phyloP scores from a whole-genome alignment of 2,888 invertebrate genomes.

The Tupiocoris notatus region DNA sequence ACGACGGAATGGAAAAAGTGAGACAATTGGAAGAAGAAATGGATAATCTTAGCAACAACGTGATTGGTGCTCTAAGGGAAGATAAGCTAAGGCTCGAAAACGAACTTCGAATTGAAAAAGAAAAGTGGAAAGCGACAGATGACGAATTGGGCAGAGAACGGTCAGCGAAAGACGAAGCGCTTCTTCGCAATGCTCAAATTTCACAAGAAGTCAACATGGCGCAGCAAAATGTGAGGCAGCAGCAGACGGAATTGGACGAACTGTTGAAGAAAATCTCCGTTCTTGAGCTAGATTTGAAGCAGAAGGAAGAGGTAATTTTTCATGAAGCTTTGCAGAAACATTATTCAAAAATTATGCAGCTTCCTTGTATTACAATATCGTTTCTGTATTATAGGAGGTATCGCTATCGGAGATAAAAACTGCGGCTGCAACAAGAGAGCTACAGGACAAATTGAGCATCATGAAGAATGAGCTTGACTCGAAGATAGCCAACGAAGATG shows the following conservation, averaged over 20 bases:
- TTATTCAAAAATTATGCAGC: too few species aligned
- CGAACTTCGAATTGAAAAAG: constrained; percentile 43
- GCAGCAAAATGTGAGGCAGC: constrained; percentile 69
- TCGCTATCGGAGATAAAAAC: constrained; percentile 51
- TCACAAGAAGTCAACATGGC: constrained; percentile 77
- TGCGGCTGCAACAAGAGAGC: constrained; percentile 51
- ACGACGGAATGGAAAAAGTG: constrained; percentile 29
- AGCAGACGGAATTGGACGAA: constrained; percentile 65
- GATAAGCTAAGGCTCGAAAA: constrained; percentile 32
- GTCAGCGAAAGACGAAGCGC: constrained; percentile 71
- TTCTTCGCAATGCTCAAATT: constrained; percentile 76
- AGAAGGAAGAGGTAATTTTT: constrained; percentile 58
- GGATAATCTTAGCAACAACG: constrained; percentile 48
- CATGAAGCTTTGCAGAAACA: too few species aligned
- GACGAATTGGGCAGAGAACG: constrained; percentile 58
- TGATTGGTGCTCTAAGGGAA: constrained; percentile 15
- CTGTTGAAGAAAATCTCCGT: constrained; percentile 60
- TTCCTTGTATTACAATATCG: background rate
- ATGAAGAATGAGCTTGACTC: constrained; percentile 29
- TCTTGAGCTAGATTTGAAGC: constrained; percentile 59
- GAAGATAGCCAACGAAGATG: constrained; percentile 40
- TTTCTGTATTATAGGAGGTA: constrained; percentile 59
- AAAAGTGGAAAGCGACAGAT: constrained; percentile 36
- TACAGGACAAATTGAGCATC: constrained; percentile 43
- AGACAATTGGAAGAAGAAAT: constrained; percentile 33